These are phyloP conservation scores for Eupsilia transversa DNA, from an alignment of 2,888 invertebrate genomes.

Conservation along the genomic window DNA sequence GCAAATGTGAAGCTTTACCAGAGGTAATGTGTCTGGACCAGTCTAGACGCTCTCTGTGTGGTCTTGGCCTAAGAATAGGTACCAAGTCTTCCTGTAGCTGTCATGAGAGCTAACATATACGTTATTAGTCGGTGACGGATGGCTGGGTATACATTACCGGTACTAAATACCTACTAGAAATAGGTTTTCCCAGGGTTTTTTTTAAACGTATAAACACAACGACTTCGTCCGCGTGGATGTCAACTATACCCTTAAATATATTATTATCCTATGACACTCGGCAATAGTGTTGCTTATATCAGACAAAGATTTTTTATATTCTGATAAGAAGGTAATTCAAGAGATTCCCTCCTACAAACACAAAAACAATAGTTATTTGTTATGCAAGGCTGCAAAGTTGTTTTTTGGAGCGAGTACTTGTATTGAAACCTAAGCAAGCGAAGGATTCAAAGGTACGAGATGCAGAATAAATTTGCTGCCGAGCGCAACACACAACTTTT, in stretches of 20 bases:
- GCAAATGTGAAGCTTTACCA: conserved; percentile 9
- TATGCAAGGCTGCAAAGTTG: no score
- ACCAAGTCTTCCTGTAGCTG: conserved; percentile 39
- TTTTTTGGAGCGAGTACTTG: no score
- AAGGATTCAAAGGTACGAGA: no score
- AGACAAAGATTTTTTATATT: neutral
- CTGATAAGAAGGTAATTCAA: no score
- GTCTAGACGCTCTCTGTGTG: conserved; percentile 42
- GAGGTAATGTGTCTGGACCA: conserved; percentile 17
- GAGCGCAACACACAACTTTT: no score
- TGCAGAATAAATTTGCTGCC: no score
- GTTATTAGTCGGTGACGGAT: conserved; percentile 32
- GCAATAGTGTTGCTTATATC: no score
- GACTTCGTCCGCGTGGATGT: no score
- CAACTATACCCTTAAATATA: neutral
- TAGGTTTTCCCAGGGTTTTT: neutral
- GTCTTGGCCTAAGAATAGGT: conserved; percentile 44
- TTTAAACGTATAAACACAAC: neutral
- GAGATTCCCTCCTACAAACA: no score
- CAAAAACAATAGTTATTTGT: no score
- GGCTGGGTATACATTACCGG: neutral
- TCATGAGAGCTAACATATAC: conserved; percentile 28
- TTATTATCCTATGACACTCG: neutral
- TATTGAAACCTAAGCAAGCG: no score
- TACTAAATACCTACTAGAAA: neutral